A percentile compares a stretch with the other conserved stretches of the same genome.
phyloP scores from a whole-genome alignment of 1,140 invertebrate species.

The Eciton burchellii region DNA sequence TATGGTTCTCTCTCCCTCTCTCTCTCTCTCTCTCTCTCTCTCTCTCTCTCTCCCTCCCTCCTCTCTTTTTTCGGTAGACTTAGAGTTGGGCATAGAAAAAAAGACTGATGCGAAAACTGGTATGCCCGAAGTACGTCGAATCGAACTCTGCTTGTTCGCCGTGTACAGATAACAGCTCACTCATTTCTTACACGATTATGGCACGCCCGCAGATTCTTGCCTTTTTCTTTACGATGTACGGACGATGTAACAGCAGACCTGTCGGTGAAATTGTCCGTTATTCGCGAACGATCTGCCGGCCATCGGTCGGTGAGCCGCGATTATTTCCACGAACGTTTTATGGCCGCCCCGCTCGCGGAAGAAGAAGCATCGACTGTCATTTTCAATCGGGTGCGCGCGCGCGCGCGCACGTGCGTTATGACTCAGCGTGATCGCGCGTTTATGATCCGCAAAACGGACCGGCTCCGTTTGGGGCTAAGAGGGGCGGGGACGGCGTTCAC shows the following conservation, averaged over 20 bases:
- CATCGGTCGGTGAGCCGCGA: neutral
- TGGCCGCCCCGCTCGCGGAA: neutral
- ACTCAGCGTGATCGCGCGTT: conserved; percentile 63
- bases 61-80: neutral
- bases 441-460: conserved; percentile 66
- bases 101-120: conserved; percentile 54
- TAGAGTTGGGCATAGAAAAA: conserved; percentile 57
- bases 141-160: neutral
- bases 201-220: neutral
- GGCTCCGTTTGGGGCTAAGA: too few species aligned
- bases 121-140: conserved; percentile 5
- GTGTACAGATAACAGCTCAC: neutral
- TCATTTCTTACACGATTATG: conserved; percentile 12
- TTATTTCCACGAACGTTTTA: conserved; percentile 12
- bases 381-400: conserved; percentile 33
- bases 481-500: neutral
- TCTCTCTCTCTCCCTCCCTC: conserved; percentile 10
- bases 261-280: neutral
- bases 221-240: neutral
- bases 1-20: neutral
- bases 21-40: conserved; percentile 1
- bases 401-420: conserved; percentile 28
- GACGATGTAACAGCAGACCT: neutral
- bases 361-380: conserved; percentile 32
- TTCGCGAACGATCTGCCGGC: too few species aligned